Percentiles rank a stretch among this genome's conserved stretches.
Evolutionary conservation across 2,113 vertebrate genomes (phyloP).

Genomic region (Trachemys scripta): DNA sequence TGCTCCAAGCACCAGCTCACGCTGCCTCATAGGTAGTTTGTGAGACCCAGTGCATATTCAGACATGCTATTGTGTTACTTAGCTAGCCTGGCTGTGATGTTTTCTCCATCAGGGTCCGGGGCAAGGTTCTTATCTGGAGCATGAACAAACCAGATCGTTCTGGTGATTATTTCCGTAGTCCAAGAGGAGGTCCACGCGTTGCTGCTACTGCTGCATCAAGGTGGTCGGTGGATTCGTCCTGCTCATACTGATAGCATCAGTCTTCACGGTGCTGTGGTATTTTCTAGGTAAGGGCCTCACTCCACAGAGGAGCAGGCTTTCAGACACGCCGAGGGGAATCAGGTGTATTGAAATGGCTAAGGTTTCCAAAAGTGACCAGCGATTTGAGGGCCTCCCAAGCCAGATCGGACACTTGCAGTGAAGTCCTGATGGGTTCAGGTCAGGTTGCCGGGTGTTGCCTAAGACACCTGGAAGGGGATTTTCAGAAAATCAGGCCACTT

Average conservation of each 20-base stretch:
- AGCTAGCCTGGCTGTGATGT: background rate
- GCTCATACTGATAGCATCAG: background rate
- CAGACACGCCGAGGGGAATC: background rate
- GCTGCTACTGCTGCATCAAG: background rate
- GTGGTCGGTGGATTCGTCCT: background rate
- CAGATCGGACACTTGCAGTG: too few species aligned
- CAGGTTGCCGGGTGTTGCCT: too few species aligned
- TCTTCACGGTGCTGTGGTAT: background rate
- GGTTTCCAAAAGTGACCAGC: background rate
- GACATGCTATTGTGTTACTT: background rate
- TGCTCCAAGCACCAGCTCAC: too few species aligned
- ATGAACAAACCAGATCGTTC: background rate
- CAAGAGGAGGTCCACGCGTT: background rate
- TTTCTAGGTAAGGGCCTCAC: slow-evolving; percentile 5
- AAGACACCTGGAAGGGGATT: background rate
- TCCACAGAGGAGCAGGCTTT: background rate
- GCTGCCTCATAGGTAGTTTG: background rate
- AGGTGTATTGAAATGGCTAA: background rate
- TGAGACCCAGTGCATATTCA: background rate
- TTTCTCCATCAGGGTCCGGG: background rate
- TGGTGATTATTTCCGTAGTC: background rate
- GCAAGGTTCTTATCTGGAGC: background rate
- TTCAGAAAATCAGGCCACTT: background rate
- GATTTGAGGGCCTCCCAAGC: background rate
- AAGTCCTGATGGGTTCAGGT: too few species aligned